Evolutionary conservation across 1,140 invertebrate species (phyloP), one percentile per base, ranked within the genome.

Genomic region (Drepana arcuata): DNA sequence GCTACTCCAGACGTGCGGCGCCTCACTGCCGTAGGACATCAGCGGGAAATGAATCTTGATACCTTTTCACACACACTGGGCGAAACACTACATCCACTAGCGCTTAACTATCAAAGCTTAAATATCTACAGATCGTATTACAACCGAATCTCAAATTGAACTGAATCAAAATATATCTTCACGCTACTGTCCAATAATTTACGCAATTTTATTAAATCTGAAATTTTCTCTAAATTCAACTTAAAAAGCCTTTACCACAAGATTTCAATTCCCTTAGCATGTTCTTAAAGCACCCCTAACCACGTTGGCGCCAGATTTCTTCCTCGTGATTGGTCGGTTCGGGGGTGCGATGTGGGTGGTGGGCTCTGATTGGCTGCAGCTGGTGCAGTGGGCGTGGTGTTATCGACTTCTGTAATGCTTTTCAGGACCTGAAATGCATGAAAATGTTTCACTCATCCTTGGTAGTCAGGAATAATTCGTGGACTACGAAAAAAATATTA

Each of bases 31-130:
- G 77, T 77, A 81, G 34, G 77, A 81, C 77, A 81, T 81, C 68
- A 81, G 77, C 70, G 74, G 77, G 77, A 81, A 81, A 81, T 81
- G 77, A 81, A 81, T 81, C 60, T 81, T 81, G 77, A 79, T 44
- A 64, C 59, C 50, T 75, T 59, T 51, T 7, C 48, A 56, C 45
- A 60, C 70, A 61, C 67, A 43, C 35, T 25, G 32, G 28, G 45
- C 14, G 32, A 63, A 72, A 68, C 27, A 41, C 36, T 36, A 31
- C 34, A 34, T 12, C 24, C 24, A 2, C 24, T n/a, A 26, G 24
- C 18, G 10, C 24, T 10, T 10, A 26, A 4, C 10, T 26, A n/a
- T n/a, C n/a, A n/a, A n/a, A n/a, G n/a, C n/a, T n/a, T n/a, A n/a
- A n/a, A n/a, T n/a, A n/a, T n/a, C n/a, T n/a, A n/a, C n/a, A n/a